Percentiles rank a stretch among this genome's conserved stretches.
Evolutionary conservation across 2,113 vertebrate species (phyloP).

Genomic region (Gymnogyps californianus): DNA sequence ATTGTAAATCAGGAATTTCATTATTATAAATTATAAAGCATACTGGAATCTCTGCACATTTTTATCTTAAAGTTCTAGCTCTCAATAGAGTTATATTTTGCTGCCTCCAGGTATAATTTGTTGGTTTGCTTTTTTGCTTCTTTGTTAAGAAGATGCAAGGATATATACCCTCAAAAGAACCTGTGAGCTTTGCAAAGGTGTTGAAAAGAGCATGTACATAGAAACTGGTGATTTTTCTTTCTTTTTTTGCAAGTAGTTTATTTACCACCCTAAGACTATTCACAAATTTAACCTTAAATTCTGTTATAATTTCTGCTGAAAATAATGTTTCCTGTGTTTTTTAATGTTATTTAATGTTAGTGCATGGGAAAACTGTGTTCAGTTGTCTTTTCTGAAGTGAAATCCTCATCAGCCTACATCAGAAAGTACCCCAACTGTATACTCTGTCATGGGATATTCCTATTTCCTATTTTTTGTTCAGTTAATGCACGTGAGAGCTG

Average conservation of each 20-base stretch:
- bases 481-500: not conserved
- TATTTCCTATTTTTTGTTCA: not conserved
- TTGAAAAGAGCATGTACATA: not conserved
- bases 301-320: not conserved
- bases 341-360: not conserved
- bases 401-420: not conserved
- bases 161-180: not conserved
- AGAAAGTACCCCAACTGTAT: not conserved
- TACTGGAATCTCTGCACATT: not conserved
- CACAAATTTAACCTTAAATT: not conserved
- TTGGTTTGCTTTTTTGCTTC: not conserved
- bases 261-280: not conserved
- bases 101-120: not conserved
- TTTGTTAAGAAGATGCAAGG: not conserved
- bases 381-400: not conserved
- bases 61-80: not conserved
- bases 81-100: not conserved
- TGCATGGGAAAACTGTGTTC: not conserved
- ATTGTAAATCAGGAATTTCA: not conserved
- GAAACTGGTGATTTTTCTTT: not conserved
- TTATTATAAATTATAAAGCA: not conserved
- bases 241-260: not conserved
- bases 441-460: not conserved
- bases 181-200: not conserved
- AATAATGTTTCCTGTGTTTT: not conserved